These are phyloP conservation scores for Gonatopus flavifemur DNA, from an alignment of 1,140 invertebrate genomes.

Conservation along the genomic window DNA sequence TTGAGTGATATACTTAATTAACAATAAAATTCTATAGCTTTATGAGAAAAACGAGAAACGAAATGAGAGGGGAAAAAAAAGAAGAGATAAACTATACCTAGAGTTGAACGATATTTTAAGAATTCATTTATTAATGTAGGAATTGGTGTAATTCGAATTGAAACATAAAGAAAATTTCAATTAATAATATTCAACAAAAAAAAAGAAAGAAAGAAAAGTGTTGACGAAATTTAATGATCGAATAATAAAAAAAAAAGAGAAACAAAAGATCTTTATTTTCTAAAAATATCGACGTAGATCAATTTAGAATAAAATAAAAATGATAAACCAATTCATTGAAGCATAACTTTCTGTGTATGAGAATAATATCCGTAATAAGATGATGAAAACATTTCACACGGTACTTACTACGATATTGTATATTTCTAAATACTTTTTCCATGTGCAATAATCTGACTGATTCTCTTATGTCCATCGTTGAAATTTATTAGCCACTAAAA, in stretches of 20 bases:
- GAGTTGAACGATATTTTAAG: slow-evolving; percentile 13
- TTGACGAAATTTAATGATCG: too few species aligned
- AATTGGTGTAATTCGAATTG: slow-evolving; percentile 22
- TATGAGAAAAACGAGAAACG: slow-evolving; percentile 32
- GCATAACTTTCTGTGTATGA: slow-evolving; percentile 4
- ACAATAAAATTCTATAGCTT: slow-evolving; percentile 17
- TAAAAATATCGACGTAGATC: not conserved
- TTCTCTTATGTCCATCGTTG: slow-evolving; percentile 17
- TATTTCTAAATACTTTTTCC: slow-evolving; percentile 10
- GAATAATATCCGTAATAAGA: slow-evolving; percentile 5
- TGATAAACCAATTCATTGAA: slow-evolving; percentile 11
- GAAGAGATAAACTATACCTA: slow-evolving; percentile 6
- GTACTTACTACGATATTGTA: slow-evolving; percentile 5
- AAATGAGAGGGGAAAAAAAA: too few species aligned
- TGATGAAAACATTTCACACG: slow-evolving; percentile 13
- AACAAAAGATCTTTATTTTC: slow-evolving; percentile 2
- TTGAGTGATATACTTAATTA: not conserved
- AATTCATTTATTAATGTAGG: slow-evolving; percentile 22
- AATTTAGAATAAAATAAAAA: slow-evolving; percentile 8
- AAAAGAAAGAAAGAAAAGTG: too few species aligned
- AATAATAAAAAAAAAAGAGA: too few species aligned
- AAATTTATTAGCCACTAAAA: slow-evolving; percentile 8
- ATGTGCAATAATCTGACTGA: slow-evolving; percentile 24
- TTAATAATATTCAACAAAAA: too few species aligned
- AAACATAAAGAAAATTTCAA: slow-evolving; percentile 2